Base-by-base conservation (phyloP, 1,140 invertebrate species). In the Triops longicaudatus region DNA sequence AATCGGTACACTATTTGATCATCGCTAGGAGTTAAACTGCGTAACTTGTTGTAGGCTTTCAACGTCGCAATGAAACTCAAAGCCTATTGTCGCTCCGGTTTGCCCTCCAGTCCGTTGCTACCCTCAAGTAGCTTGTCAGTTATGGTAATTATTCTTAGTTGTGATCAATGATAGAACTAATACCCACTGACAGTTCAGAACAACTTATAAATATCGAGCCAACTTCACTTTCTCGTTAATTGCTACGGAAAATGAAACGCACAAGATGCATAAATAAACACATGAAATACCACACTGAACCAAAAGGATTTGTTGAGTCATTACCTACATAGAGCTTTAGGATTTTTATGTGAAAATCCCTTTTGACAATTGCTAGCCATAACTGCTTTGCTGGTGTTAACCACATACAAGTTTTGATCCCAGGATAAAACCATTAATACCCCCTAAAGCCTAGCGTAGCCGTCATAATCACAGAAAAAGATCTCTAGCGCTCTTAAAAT, bases 81-180 rank as follows among this genome's bases (percentile, higher is more conserved):
- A 63, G 17, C 50, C 50, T 63, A n/a, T 63, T 63, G 50, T 63
- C 50, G 50, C 9, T 63, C 14, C 43, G 11, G n/a, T 10, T 63
- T 63, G 14, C 50, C 22, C 50, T 22, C 50, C 50, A 63, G 31
- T 37, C 31, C 31, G 31, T n/a, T 7, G 31, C n/a, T 14, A 17
- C 50, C 50, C 22, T 22, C n/a, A 22, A 63, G 31, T 37, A 63
- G 50, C 50, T 63, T 63, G 50, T 63, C 50, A n/a, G 50, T 17
- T 63, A 63, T 63, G 50, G 50, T 63, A 63, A 63, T 63, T 63
- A 63, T 63, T 22, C 50, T 63, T 22, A 63, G 50, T 63, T 63
- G 50, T 63, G 50, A 63, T 63, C 50, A 63, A 63, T 63, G 50
- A 63, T 63, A 63, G 14, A 63, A 22, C 50, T 63, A 63, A 63